Conservation (phyloP, 2,888 invertebrate genomes). For the Theretra japonica region DNA sequence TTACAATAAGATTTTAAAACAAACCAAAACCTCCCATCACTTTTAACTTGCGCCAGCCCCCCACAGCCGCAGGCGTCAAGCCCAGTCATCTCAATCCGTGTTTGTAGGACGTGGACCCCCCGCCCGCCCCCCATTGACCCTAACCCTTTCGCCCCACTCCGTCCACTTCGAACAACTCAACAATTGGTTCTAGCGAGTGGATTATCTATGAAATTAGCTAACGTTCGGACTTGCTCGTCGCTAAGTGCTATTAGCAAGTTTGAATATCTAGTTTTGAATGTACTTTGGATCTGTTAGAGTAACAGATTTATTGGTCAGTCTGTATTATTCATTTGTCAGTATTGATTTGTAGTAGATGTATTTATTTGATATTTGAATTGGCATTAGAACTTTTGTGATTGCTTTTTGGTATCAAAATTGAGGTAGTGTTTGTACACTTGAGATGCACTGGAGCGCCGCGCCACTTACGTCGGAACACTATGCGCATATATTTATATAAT, state of each 20-base stretch:
- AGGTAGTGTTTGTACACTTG: too few relatives aligned
- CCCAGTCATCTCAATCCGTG: slow-evolving; percentile 69
- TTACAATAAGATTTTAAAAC: background rate
- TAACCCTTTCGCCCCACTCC: slow-evolving; percentile 13
- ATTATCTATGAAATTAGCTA: slow-evolving; percentile 14
- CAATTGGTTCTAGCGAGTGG: slow-evolving; percentile 15
- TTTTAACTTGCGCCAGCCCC: slow-evolving; percentile 42
- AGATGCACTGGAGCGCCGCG: too few relatives aligned
- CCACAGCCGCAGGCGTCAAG: slow-evolving; percentile 60
- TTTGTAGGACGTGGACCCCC: slow-evolving; percentile 58
- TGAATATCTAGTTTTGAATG: slow-evolving; percentile 7
- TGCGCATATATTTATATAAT: too few relatives aligned
- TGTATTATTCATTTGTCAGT: too few relatives aligned
- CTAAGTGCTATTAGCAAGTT: slow-evolving; percentile 14
- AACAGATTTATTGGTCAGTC: background rate
- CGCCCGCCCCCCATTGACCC: slow-evolving; percentile 38
- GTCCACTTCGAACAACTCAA: slow-evolving; percentile 9
- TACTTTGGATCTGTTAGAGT: background rate
- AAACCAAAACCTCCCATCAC: slow-evolving; percentile 29
- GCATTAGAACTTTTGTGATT: too few relatives aligned
- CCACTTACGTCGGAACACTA: too few relatives aligned
- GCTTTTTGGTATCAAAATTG: too few relatives aligned
- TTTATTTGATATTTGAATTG: background rate
- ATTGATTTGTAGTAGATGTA: background rate
- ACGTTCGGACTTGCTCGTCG: background rate